Percentiles rank a stretch among this genome's conserved stretches.
Conservation (phyloP, 2,113 vertebrate species). For the Prunella fulvescens region DNA sequence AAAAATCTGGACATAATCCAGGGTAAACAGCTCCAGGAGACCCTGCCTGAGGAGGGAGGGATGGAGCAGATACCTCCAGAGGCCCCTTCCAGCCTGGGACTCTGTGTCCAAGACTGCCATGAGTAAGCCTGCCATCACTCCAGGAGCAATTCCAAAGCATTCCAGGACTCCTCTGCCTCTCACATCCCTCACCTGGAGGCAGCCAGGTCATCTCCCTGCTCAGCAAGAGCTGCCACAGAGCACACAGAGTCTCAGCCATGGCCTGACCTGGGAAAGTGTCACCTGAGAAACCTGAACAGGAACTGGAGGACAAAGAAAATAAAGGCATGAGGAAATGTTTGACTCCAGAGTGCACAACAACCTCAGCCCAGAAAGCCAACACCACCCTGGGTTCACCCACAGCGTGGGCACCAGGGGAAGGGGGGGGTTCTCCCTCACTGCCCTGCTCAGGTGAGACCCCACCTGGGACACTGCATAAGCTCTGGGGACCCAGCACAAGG, state of each 20-base stretch:
- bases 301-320: not conserved
- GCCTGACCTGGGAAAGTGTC: not conserved
- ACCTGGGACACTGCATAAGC: not conserved
- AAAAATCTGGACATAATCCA: not conserved
- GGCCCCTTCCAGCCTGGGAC: not conserved
- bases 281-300: not conserved
- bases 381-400: not conserved
- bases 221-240: not conserved
- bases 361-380: not conserved
- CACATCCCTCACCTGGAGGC: not conserved
- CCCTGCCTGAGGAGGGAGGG: not conserved
- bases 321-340: not conserved
- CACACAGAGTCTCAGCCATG: accelerated
- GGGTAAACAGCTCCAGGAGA: not conserved
- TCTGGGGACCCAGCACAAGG: not conserved
- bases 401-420: not conserved
- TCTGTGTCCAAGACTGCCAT: not conserved
- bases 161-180: not conserved
- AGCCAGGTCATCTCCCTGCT: not conserved
- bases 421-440: not conserved
- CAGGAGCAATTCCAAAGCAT: not conserved
- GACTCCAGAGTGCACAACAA: not conserved
- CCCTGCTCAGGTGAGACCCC: not conserved
- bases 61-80: not conserved
- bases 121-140: not conserved